Evolutionary conservation across 2,113 vertebrate species (phyloP).

Genomic region (Ameiurus melas): DNA sequence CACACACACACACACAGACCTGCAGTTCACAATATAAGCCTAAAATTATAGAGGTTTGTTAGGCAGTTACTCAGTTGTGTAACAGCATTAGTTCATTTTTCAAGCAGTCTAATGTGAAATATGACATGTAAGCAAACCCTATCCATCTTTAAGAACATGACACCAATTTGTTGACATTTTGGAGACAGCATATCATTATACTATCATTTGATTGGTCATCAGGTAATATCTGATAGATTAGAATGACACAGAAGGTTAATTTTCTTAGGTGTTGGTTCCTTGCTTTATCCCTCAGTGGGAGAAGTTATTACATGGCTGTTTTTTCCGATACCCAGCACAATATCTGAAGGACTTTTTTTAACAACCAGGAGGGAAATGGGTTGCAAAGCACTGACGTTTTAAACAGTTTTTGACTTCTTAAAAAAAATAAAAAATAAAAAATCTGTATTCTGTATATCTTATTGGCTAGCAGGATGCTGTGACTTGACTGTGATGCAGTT

Average conservation of each 20-base stretch:
- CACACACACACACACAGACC: background rate
- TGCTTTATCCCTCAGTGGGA: background rate
- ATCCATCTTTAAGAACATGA: background rate
- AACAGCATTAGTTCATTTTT: background rate
- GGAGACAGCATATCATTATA: background rate
- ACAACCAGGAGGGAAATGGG: background rate
- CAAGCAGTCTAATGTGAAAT: background rate
- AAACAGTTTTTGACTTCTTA: background rate
- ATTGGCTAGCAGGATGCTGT: background rate
- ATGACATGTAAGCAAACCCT: background rate
- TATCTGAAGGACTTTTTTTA: background rate
- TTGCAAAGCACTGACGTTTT: background rate
- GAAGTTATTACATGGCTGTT: background rate
- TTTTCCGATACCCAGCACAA: background rate
- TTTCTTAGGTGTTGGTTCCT: background rate
- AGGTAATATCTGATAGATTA: background rate
- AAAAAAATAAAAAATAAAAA: no score
- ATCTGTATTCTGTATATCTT: background rate
- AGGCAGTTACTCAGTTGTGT: background rate
- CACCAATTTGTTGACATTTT: background rate
- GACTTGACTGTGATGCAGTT: background rate
- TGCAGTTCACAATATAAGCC: background rate
- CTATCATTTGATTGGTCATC: background rate
- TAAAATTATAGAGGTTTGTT: background rate
- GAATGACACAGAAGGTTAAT: background rate